Conservation (phyloP, 2,113 vertebrate genomes). For the Salvelinus sp. region DNA sequence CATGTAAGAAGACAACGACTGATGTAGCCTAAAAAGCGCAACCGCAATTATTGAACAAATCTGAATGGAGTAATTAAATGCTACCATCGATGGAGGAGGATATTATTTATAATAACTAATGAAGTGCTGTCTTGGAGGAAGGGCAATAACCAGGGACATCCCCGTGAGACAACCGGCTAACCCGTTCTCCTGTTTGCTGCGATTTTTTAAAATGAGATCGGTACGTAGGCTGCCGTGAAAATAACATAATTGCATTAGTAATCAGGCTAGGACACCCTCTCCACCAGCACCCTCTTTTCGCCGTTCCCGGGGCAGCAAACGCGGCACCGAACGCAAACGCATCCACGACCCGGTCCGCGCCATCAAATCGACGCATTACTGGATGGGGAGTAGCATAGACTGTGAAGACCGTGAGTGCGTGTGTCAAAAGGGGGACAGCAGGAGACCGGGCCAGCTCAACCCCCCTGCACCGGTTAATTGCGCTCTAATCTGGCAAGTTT, state of each 20-base stretch:
- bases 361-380: slow-evolving; percentile 31
- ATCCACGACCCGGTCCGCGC: slow-evolving; percentile 20
- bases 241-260: slow-evolving; percentile 56
- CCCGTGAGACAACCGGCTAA: slow-evolving; percentile 14
- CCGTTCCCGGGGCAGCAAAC: slow-evolving; percentile 3
- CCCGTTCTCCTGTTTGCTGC: slow-evolving; percentile 29
- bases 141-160: slow-evolving; percentile 36
- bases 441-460: slow-evolving; percentile 37
- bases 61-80: slow-evolving; percentile 32
- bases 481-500: slow-evolving; percentile 48
- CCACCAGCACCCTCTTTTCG: slow-evolving; percentile 17
- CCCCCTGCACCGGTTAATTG: slow-evolving; percentile 42
- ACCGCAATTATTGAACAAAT: slow-evolving; percentile 37
- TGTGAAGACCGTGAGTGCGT: slow-evolving; percentile 36
- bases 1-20: slow-evolving; percentile 43
- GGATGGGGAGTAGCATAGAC: slow-evolving; percentile 75
- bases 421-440: slow-evolving; percentile 26
- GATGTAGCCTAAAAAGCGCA: slow-evolving; percentile 66
- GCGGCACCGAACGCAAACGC: slow-evolving; percentile 77
- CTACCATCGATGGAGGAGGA: slow-evolving; percentile 58
- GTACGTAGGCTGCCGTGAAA: slow-evolving; percentile 29
- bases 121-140: slow-evolving; percentile 29
- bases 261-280: slow-evolving; percentile 61
- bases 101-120: slow-evolving; percentile 33
- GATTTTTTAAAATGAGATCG: slow-evolving; percentile 41